These are phyloP conservation scores for Canis aureus DNA, from an alignment of 2,113 vertebrate species.

Conservation along the genomic window DNA sequence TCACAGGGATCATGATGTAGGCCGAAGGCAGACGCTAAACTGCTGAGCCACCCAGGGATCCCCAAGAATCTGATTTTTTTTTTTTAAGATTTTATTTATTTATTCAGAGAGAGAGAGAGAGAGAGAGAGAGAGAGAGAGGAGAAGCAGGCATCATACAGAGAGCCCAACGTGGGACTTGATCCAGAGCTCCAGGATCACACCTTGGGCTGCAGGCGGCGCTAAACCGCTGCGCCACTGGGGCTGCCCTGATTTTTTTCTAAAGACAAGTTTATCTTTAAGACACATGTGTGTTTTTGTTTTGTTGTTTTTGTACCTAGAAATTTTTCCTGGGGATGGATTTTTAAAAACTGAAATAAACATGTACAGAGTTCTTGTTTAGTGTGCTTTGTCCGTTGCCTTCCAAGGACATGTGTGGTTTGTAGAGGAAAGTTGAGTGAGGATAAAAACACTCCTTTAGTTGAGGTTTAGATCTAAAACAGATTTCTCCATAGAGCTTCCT, in stretches of 20 bases:
- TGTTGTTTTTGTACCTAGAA: slow-evolving; percentile 2
- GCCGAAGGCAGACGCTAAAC: too few relatives aligned
- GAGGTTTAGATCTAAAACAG: slow-evolving; percentile 51
- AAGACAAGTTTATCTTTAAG: slow-evolving; percentile 39
- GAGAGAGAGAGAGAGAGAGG: too few relatives aligned
- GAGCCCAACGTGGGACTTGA: too few relatives aligned
- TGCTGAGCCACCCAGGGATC: too few relatives aligned
- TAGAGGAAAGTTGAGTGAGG: slow-evolving; percentile 16
- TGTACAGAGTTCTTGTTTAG: slow-evolving; percentile 38
- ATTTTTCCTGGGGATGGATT: slow-evolving; percentile 57
- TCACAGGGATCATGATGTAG: too few relatives aligned
- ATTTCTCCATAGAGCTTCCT: slow-evolving; percentile 12
- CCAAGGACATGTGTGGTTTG: slow-evolving; percentile 19
- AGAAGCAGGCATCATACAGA: too few relatives aligned
- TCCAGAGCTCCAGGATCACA: too few relatives aligned
- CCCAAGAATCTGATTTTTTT: too few relatives aligned
- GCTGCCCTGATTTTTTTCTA: neutral
- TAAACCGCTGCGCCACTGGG: too few relatives aligned
- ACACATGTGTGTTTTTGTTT: neutral
- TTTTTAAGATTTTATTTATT: too few relatives aligned
- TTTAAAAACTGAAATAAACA: slow-evolving; percentile 55
- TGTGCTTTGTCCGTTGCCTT: slow-evolving; percentile 57
- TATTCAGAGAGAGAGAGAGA: too few relatives aligned
- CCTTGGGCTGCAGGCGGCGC: too few relatives aligned
- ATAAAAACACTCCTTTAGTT: slow-evolving; percentile 9